Base-by-base conservation (phyloP, 2,888 invertebrate species). In the Hyppa rectilinea region DNA sequence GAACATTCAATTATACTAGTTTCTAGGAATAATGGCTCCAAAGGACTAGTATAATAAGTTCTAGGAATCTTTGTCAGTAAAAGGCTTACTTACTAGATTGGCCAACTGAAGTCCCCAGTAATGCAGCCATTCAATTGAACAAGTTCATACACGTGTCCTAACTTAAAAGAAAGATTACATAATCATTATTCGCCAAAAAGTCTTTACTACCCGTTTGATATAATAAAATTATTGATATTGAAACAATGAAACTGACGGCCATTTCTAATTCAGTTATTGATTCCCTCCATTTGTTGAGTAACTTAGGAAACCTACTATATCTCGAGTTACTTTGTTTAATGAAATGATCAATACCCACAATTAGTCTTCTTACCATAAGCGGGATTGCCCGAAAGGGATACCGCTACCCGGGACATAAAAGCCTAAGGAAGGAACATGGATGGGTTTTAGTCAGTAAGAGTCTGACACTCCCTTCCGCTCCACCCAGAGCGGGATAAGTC, bases 221-320 rank as follows among this genome's bases (percentile, higher is more conserved):
- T 29, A 23, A 29, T 14, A 64, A 49, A 31, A 49, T 31, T 47
- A 47, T 47, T 47, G 40, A 53, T 59, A 73, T 73, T 36, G 40
- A 60, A 72, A 65, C 50, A 45, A n/a, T 36, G 12, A 0, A 52
- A 50, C 10, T 20, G 12, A 14, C n/a, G 7, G 4, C n/a, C 17
- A 38, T 43, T 58, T 49, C 36, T 50, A 45, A 62, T 20, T 52
- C 43, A 26, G 31, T 52, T 45, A n/a, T 29, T 62, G 17, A 43
- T 56, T 36, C 26, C 56, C 29, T 56, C 20, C 31, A 62, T 62
- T 56, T 50, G 12, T 20, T 38, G 38, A 40, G 26, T 43, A 14
- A 38, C 6, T 5, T 36, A 23, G 23, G 2, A 36, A 56, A 36
- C 2, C 3, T 53, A 55, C 1, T 7, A 4, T 38, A 17, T 53